phyloP scores from a whole-genome alignment of 2,113 vertebrate genomes.

The Sinosuthora webbiana region DNA sequence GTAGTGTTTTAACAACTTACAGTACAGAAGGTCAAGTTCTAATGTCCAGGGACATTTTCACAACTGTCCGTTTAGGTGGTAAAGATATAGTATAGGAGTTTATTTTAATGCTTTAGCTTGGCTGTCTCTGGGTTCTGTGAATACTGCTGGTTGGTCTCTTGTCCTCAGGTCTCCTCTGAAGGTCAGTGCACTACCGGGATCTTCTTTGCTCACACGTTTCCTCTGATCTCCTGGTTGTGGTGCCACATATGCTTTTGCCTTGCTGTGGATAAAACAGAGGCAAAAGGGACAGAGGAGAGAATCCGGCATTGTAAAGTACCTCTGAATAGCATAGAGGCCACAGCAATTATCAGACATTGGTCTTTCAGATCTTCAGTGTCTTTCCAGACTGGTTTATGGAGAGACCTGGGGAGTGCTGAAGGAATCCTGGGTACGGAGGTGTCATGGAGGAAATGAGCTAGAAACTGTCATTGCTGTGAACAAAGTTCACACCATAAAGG shows the following conservation, averaged over 20 bases:
- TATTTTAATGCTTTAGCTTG: background rate
- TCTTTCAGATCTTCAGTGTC: background rate
- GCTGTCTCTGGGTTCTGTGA: background rate
- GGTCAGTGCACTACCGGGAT: background rate
- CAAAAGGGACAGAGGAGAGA: background rate
- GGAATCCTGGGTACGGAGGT: background rate
- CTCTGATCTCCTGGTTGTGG: background rate
- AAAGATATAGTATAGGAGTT: background rate
- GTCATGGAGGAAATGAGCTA: background rate
- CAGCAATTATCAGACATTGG: background rate
- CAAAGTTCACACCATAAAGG: background rate
- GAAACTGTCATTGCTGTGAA: background rate
- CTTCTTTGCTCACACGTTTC: background rate
- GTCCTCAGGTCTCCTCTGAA: background rate
- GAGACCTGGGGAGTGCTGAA: background rate
- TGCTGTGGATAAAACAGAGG: background rate
- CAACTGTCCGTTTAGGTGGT: background rate
- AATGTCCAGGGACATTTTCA: background rate
- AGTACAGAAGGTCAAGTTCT: background rate
- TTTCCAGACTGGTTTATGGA: background rate
- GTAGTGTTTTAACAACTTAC: conserved; percentile 27
- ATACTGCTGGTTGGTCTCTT: background rate
- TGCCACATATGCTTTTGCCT: background rate
- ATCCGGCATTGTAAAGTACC: background rate
- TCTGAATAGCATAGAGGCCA: background rate